A percentile compares a stretch with the other conserved stretches of the same genome.
These are phyloP conservation scores for Drosophila siamana DNA, from an alignment of 2,888 invertebrate species.

Conservation along the genomic window DNA sequence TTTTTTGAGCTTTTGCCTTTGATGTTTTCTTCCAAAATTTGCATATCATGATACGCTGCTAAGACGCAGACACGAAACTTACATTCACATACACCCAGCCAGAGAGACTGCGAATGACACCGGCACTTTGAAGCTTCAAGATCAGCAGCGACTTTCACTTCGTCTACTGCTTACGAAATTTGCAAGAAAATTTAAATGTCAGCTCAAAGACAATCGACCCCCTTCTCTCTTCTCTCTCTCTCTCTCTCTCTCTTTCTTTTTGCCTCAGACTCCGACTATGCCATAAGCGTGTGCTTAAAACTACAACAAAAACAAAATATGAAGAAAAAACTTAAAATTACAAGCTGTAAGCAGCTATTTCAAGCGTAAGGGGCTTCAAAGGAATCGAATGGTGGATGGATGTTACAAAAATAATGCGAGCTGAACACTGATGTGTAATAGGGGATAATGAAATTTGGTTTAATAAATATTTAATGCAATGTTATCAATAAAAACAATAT, in stretches of 20 bases:
- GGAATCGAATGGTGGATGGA: too few relatives aligned
- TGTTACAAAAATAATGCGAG: too few relatives aligned
- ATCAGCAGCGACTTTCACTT: conserved; percentile 68
- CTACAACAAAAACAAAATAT: conserved; percentile 11
- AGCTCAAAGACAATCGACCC: conserved; percentile 15
- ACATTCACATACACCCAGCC: conserved; percentile 2
- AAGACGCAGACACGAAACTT: conserved; percentile 42
- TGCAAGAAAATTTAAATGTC: conserved; percentile 51
- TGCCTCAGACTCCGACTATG: too few relatives aligned
- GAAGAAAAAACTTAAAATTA: conserved; percentile 43
- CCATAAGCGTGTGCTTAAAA: conserved; percentile 32
- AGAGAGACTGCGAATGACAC: conserved; percentile 41
- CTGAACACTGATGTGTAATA: conserved; percentile 19
- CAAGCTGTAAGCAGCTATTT: conserved; percentile 16
- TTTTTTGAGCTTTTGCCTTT: conserved; percentile 72
- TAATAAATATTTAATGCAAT: conserved; percentile 67
- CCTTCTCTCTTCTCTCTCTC: neutral
- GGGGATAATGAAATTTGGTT: conserved; percentile 54
- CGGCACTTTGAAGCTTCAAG: conserved; percentile 46
- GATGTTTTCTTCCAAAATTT: conserved; percentile 70
- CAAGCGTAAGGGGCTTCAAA: neutral
- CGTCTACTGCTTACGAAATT: conserved; percentile 51
- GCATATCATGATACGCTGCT: conserved; percentile 76
- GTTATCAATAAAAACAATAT: conserved; percentile 64
- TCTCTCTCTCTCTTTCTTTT: too few relatives aligned